Conservation (phyloP, 2,888 invertebrate genomes). For the Cantharis lateralis region DNA sequence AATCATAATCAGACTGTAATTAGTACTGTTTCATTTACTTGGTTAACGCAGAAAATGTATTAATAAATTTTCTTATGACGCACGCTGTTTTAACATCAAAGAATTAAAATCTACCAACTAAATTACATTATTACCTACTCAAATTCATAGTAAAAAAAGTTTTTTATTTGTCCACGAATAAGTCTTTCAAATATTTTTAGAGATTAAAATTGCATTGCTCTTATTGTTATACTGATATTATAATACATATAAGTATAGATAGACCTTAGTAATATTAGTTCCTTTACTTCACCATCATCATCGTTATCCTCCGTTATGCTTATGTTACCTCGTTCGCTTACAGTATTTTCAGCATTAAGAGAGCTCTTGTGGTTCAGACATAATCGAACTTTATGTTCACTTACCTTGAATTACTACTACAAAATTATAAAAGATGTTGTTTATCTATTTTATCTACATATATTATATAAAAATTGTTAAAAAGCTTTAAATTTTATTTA, state of each 20-base stretch:
- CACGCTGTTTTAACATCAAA: not conserved
- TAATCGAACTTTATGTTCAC: slow-evolving; percentile 24
- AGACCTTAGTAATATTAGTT: slow-evolving; percentile 23
- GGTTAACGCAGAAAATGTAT: slow-evolving; percentile 24
- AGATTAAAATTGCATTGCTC: not conserved
- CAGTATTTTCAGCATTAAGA: slow-evolving; percentile 23
- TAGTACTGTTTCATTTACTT: slow-evolving; percentile 45
- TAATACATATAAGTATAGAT: not conserved
- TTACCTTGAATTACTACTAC: slow-evolving; percentile 12
- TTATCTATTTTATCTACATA: not conserved
- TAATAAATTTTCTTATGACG: not conserved
- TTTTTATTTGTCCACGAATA: not conserved
- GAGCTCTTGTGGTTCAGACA: slow-evolving; percentile 22
- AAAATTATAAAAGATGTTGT: not conserved
- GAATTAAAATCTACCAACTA: not conserved
- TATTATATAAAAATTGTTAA: not conserved
- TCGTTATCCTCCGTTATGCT: slow-evolving; percentile 30
- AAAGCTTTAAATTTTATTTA: not conserved
- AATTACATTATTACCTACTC: not conserved
- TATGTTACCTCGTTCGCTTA: slow-evolving; percentile 25
- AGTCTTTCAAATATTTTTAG: not conserved
- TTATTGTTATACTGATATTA: not conserved
- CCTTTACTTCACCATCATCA: slow-evolving; percentile 28
- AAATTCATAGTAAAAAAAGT: not conserved
- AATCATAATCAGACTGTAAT: slow-evolving; percentile 57